Evolutionary conservation across 1,140 invertebrate genomes (phyloP), one percentile per base, ranked within the genome.

Genomic region (Heliconius hermathena): DNA sequence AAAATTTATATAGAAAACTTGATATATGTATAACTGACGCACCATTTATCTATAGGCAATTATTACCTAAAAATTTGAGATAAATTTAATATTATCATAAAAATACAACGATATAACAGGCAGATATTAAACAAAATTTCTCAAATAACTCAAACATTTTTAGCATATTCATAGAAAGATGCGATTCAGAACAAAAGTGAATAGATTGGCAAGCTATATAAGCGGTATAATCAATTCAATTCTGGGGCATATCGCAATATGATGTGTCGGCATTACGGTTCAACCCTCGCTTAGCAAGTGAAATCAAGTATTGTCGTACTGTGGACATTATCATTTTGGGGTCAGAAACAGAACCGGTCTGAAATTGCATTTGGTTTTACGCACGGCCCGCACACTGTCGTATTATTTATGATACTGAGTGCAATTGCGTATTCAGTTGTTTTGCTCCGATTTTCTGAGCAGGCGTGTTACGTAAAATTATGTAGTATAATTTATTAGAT

Each of bases 241-340:
- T 66, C 26, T 29, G 60, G 26, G 60, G 26, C 60, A 26, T 2
- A 9, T 29, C 60, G 54, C 72, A 66, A 78, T 46, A 74, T 78
- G 72, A 74, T 78, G 72, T 57, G 66, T 74, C 20, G n/a, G 46
- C 74, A 29, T 78, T 70, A 66, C 46, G 72, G 54, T 70, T 22
- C 77, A 54, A 60, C 72, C 72, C 77, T 78, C 71, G 77, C 73
- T 78, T 78, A 78, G 77, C 77, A 78, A 78, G 72, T 78, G 71
- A 78, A 78, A 78, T 78, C 77, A 60, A 26, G 52, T 73, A 78
- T 78, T 74, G 77, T 74, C 77, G 70, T 78, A 49, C 77, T 36
- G 54, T 18, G 36, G 36, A 41, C 77, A 78, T 74, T 78, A 78
- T 73, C 71, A 78, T 78, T 74, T 78, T 74, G n/a, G 77, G 72